These are phyloP conservation scores for Peucedramus taeniatus DNA, from an alignment of 2,113 vertebrate species.

Conservation along the genomic window DNA sequence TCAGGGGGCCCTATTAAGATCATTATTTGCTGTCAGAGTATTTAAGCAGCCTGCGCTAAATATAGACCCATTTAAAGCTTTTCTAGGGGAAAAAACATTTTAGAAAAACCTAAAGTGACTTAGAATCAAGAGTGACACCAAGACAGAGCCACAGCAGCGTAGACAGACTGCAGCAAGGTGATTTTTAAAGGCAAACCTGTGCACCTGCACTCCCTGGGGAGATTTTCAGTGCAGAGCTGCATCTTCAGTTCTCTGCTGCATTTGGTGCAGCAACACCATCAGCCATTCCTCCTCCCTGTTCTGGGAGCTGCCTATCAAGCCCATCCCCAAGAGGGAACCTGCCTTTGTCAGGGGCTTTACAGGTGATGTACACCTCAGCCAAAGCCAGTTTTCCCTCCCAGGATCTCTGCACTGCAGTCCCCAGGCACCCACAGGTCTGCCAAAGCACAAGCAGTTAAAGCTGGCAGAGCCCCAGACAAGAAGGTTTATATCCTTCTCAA, in stretches of 20 bases:
- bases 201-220: neutral
- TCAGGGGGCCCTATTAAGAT: slow-evolving; percentile 5
- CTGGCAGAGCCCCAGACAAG: neutral
- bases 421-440: neutral
- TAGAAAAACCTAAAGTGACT: neutral
- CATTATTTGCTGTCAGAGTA: slow-evolving; percentile 22
- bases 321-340: neutral
- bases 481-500: neutral
- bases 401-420: neutral
- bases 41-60: slow-evolving; percentile 14
- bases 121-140: neutral
- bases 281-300: neutral
- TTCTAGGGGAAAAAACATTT: neutral
- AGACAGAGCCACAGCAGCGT: neutral
- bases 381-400: neutral
- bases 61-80: neutral
- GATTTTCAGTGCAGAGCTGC: neutral
- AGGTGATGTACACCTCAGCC: neutral
- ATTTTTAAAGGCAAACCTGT: neutral
- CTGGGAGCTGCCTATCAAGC: neutral
- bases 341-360: neutral
- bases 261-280: neutral
- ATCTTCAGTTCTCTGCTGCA: neutral
- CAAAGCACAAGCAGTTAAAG: neutral
- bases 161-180: neutral